Evolutionary conservation across 2,888 invertebrate species (phyloP).

Genomic region (Megaustenia siamemsis): DNA sequence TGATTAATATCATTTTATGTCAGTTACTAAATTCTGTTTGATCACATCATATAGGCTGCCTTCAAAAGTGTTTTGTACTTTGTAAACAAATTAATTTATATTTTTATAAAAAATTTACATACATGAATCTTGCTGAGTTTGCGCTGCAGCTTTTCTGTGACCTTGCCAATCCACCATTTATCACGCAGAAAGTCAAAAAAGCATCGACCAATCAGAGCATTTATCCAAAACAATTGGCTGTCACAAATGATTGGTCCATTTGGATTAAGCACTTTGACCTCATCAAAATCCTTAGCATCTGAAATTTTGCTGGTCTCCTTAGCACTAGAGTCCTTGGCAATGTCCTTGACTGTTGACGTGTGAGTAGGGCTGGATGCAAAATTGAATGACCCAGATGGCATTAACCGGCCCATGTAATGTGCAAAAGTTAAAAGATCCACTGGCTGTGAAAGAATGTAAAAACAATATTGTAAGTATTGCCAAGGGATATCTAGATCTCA

Average conservation of each 20-base stretch:
- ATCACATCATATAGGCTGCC: too few relatives aligned
- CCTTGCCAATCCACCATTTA: constrained; percentile 85
- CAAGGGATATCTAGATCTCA: too few relatives aligned
- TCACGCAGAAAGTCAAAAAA: constrained; percentile 91
- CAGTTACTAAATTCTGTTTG: too few relatives aligned
- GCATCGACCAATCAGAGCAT: constrained; percentile 88
- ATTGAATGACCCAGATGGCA: constrained; percentile 66
- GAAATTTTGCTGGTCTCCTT: constrained; percentile 42
- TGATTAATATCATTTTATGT: too few relatives aligned
- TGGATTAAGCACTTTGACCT: constrained; percentile 22
- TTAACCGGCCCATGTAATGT: constrained; percentile 75
- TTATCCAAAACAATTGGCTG: constrained; percentile 82
- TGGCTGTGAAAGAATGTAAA: constrained; percentile 15
- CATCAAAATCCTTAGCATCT: constrained; percentile 52
- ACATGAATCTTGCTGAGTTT: constrained; percentile 92
- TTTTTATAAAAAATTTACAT: constrained; percentile 63
- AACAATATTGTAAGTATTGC: background rate
- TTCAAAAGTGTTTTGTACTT: too few relatives aligned
- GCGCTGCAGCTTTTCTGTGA: constrained; percentile 90
- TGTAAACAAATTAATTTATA: too few relatives aligned
- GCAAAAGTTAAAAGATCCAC: constrained; percentile 64
- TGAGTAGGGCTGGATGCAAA: constrained; percentile 60
- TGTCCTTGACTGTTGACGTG: constrained; percentile 36
- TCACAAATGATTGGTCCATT: constrained; percentile 72
- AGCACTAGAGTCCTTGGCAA: constrained; percentile 31